Evolutionary conservation across 2,888 invertebrate genomes (phyloP).

Genomic region (Athrips mouffetella): DNA sequence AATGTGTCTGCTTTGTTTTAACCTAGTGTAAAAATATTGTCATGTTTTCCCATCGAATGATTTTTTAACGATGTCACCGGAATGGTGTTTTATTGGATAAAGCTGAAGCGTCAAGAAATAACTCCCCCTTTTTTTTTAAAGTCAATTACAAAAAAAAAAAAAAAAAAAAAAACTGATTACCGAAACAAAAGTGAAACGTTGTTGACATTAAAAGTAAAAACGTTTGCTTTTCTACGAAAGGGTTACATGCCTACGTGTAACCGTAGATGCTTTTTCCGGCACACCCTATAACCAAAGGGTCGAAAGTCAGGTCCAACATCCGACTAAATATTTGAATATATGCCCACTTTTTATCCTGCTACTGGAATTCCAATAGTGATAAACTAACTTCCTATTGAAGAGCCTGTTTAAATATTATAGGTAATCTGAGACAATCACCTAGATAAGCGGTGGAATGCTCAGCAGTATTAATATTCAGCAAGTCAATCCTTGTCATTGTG

Average conservation of each 20-base stretch:
- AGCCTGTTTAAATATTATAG: slow-evolving; percentile 14
- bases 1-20: neutral
- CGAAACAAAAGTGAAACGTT: slow-evolving; percentile 41
- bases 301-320: slow-evolving; percentile 66
- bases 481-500: no score
- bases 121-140: neutral
- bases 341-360: slow-evolving; percentile 44
- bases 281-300: slow-evolving; percentile 43
- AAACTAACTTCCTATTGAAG: slow-evolving; percentile 19
- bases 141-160: neutral
- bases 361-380: slow-evolving; percentile 41
- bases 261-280: slow-evolving; percentile 61
- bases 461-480: no score
- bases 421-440: slow-evolving; percentile 2
- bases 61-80: no score
- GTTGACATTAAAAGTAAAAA: slow-evolving; percentile 34
- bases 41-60: no score
- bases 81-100: neutral
- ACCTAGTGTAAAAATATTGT: no score
- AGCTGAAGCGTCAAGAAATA: neutral
- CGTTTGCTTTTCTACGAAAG: slow-evolving; percentile 59
- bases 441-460: no score
- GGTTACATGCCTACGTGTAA: slow-evolving; percentile 55
- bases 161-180: neutral
- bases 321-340: slow-evolving; percentile 54